Conservation (phyloP, 2,888 invertebrate genomes). For the Pachliopta kotzebuea region DNA sequence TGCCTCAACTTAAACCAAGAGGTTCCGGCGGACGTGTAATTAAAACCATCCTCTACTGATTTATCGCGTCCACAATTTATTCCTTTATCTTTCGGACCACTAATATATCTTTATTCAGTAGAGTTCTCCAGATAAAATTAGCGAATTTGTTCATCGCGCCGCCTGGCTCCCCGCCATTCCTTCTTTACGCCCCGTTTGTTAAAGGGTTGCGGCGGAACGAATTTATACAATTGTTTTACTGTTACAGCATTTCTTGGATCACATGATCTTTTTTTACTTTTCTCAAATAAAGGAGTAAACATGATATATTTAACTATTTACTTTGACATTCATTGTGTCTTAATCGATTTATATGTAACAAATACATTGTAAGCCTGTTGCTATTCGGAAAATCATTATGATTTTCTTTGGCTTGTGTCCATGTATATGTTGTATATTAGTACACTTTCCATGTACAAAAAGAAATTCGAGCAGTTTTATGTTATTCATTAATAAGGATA, state of each 20-base stretch:
- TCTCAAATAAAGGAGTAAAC: background rate
- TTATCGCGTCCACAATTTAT: slow-evolving; percentile 77
- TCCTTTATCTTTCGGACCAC: slow-evolving; percentile 77
- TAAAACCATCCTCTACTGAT: slow-evolving; percentile 78
- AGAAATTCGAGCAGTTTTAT: too few species aligned
- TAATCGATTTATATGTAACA: too few species aligned
- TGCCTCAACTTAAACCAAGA: slow-evolving; percentile 37
- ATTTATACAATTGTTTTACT: slow-evolving; percentile 22
- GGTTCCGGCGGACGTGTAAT: slow-evolving; percentile 66
- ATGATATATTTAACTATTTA: too few species aligned
- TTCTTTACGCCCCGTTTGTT: slow-evolving; percentile 48
- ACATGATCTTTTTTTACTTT: background rate
- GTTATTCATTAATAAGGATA: too few species aligned
- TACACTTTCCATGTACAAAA: too few species aligned
- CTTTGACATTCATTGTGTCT: too few species aligned
- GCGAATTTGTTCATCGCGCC: slow-evolving; percentile 64
- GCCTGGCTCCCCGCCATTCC: slow-evolving; percentile 37
- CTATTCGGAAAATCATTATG: too few species aligned
- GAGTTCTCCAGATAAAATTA: slow-evolving; percentile 66
- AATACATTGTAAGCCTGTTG: too few species aligned
- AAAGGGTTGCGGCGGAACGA: slow-evolving; percentile 59
- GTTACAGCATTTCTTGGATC: background rate
- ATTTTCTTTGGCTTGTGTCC: too few species aligned
- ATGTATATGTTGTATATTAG: too few species aligned
- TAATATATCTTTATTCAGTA: slow-evolving; percentile 77